phyloP scores from a whole-genome alignment of 2,113 vertebrate genomes.

The Theristicus caerulescens region DNA sequence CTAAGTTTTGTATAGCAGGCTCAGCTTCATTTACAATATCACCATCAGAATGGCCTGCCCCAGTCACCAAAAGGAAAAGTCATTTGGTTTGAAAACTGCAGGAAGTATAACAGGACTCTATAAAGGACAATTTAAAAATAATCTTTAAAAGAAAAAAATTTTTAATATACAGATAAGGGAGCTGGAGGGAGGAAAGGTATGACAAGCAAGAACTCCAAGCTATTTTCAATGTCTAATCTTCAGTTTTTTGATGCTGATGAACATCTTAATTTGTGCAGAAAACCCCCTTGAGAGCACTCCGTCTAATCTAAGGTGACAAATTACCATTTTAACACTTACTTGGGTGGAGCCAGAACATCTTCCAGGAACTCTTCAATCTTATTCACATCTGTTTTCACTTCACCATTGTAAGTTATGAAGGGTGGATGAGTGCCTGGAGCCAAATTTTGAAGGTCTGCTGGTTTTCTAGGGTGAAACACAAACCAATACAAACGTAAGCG shows the following conservation, averaged over 20 bases:
- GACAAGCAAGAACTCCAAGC: background rate
- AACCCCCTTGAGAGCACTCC: background rate
- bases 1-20: background rate
- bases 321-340: constrained; percentile 77
- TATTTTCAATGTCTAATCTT: background rate
- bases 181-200: background rate
- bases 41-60: background rate
- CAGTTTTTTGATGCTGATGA: background rate
- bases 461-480: constrained; percentile 82
- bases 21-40: background rate
- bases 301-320: background rate
- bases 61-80: background rate
- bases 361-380: constrained; percentile 99
- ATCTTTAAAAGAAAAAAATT: background rate
- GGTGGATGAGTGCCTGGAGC: constrained; percentile 97
- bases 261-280: background rate
- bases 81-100: background rate
- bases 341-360: constrained; percentile 93
- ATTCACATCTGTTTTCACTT: constrained; percentile 98
- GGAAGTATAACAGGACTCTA: background rate
- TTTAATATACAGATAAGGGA: background rate
- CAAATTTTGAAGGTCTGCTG: constrained; percentile 96
- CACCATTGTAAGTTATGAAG: constrained; percentile 95
- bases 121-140: background rate
- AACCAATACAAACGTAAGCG: background rate